Conservation (phyloP, 92 coral and sea anemone genomes). For the Heteractis magnifica region DNA sequence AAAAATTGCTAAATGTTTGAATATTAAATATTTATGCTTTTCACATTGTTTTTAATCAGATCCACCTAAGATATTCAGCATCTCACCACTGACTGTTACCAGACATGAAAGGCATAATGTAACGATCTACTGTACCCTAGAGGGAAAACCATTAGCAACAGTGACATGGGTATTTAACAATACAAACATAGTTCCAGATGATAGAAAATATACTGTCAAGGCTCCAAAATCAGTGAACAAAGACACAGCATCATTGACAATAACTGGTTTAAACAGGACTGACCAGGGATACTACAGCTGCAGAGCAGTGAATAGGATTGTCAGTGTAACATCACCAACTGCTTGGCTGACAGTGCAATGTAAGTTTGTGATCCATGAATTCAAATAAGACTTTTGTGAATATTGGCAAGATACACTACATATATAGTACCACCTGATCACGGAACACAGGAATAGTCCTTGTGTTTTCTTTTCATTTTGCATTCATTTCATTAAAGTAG, state of each 20-base stretch:
- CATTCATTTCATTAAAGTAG: too few relatives aligned
- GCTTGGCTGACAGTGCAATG: not conserved
- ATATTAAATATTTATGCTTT: too few relatives aligned
- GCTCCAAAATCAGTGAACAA: not conserved
- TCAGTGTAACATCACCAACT: not conserved
- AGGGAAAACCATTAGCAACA: slow-evolving; percentile 37
- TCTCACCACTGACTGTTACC: slow-evolving; percentile 2
- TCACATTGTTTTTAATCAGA: too few relatives aligned
- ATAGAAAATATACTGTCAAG: not conserved
- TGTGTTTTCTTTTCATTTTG: too few relatives aligned
- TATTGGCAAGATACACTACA: too few relatives aligned
- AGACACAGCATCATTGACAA: slow-evolving; percentile 14
- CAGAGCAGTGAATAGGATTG: slow-evolving; percentile 22
- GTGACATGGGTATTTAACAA: slow-evolving; percentile 19
- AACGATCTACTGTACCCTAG: slow-evolving; percentile 20
- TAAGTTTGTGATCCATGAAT: not conserved
- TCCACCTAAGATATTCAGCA: slow-evolving; percentile 16
- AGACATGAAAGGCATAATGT: slow-evolving; percentile 3
- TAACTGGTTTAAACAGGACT: slow-evolving; percentile 10
- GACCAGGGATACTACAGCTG: slow-evolving; percentile 43
- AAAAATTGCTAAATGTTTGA: too few relatives aligned
- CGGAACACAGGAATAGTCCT: too few relatives aligned
- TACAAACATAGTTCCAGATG: not conserved
- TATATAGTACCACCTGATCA: too few relatives aligned
- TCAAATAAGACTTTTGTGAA: too few relatives aligned